Base-by-base conservation (phyloP, 2,797 vertebrate genomes). In the Iguana delicatissima region DNA sequence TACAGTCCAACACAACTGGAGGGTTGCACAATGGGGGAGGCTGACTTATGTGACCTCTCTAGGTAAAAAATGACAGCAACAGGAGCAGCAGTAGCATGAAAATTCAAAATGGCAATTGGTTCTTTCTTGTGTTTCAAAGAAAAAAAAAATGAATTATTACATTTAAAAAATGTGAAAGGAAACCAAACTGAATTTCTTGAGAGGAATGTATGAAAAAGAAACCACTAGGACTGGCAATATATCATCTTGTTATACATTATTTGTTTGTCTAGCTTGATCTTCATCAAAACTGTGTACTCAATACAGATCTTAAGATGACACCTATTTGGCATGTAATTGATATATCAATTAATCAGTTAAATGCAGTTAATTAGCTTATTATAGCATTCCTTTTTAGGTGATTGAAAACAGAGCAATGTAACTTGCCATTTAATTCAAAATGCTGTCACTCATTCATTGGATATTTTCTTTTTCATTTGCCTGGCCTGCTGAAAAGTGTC, bases 281-380 rank as follows among this genome's bases (percentile, higher is more conserved):
- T 89, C 69, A 85, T 55, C 74, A 85, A 80, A 79, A 64, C 76
- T 85, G 26, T 72, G 22, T 6, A 32, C n/a, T 57, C 50, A 85
- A 85, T 89, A 72, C 52, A 69, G n/a, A 55, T 42, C 79, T 69
- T 32, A 22, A 80, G 18, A 42, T 80, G 83, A 85, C 57, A 72
- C 80, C 69, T 20, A 42, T 84, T 55, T 64, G 55, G 26, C 38
- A 52, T 80, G n/a, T 80, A 80, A 72, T 72, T 73, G 89, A 80
- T 80, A 59, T 29, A 90, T 90, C 80, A 88, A 67, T 82, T 57
- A 32, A 89, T 84, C 46, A 80, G 69, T 80, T 84, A 80, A 52
- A 85, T 55, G 6, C 42, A 55, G 35, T 38, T 80, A 85, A 80
- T 85, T 82, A 85, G 62, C 83, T 85, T 85, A 80, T 83, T 62